phyloP scores from a whole-genome alignment of 2,113 vertebrate species.

The Forbesichthys agassizii region DNA sequence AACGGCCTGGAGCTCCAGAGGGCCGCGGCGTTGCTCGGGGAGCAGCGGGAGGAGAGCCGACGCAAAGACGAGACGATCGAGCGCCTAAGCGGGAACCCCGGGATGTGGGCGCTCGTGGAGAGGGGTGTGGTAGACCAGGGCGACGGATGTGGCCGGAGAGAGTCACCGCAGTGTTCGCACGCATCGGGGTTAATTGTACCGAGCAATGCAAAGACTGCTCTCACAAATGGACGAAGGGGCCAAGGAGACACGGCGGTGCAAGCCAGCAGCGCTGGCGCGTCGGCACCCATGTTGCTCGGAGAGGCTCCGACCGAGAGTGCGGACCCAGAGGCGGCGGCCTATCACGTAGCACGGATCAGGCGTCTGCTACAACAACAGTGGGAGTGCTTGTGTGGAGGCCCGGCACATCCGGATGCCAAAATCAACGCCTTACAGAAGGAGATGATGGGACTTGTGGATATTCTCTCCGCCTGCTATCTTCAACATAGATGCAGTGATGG shows the following conservation, averaged over 20 bases:
- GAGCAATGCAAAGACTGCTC: background rate
- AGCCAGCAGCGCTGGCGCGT: background rate
- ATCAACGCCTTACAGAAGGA: conserved; percentile 90
- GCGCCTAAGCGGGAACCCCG: conserved; percentile 70
- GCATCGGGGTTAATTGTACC: background rate
- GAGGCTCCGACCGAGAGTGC: conserved; percentile 53
- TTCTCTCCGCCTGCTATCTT: conserved; percentile 80
- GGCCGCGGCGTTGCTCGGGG: conserved; percentile 70
- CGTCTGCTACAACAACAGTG: conserved; percentile 91
- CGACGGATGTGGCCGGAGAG: conserved; percentile 7
- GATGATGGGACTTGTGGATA: conserved; percentile 84
- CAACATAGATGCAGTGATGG: conserved; percentile 56
- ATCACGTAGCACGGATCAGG: conserved; percentile 87
- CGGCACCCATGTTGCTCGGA: conserved; percentile 3
- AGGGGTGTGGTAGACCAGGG: conserved; percentile 46
- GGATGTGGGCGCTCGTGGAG: conserved; percentile 55
- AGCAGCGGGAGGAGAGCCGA: conserved; percentile 78
- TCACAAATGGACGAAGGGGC: conserved; percentile 15
- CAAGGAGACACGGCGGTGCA: background rate
- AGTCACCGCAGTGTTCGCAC: background rate
- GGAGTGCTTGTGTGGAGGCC: conserved; percentile 83
- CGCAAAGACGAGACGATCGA: conserved; percentile 79
- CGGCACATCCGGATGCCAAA: conserved; percentile 78
- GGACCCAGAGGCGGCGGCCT: conserved; percentile 48
- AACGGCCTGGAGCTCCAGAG: conserved; percentile 78